Evolutionary conservation across 2,888 invertebrate genomes (phyloP), one percentile per base, ranked within the genome.

Genomic region (Tineola bisselliella): DNA sequence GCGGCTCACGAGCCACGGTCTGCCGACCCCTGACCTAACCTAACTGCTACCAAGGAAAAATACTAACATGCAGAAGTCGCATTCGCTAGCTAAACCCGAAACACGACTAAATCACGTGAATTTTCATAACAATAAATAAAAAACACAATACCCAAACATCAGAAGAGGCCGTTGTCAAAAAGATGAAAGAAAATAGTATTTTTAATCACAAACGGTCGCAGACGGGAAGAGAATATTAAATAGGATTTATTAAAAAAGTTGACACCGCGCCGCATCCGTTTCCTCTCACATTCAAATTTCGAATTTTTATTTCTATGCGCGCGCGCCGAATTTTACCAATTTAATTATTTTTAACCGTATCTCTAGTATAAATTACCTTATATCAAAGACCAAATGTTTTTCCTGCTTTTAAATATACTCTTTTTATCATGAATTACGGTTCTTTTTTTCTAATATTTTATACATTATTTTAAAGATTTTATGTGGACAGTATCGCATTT

Each of bases 261-360:
- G 78, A 81, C 77, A 76, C 76, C 76, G 76, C 77, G 75, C 71
- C 75, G 75, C 81, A 79, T 84, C 84, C 84, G 84, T 69, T 84
- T 84, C 82, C 83, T 80, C 72, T 77, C 74, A 68, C 69, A 67
- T 76, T 75, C 73, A 71, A 68, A 67, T 70, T 72, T 73, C 67
- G 62, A 67, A 67, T 65, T 13, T 52, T 15, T 17, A 13, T 52
- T 52, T 52, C 18, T 52, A 43, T 44, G 65, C 68, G 68, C 68
- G 70, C 70, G 67, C 67, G 70, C 67, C 30, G 58, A 48, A 5
- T 68, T 73, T 73, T 70, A 68, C 48, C 48, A 48, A 17, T 48
- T 48, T 48, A 17, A 15, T 48, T 38, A 38, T 10, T 38, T 38
- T 12, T 38, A 38, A 38, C 38, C 38, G n/a, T n/a, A 12, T 38